Evolutionary conservation across 2,888 invertebrate genomes (phyloP), one percentile per base, ranked within the genome.

Genomic region (Rhingia campestris): DNA sequence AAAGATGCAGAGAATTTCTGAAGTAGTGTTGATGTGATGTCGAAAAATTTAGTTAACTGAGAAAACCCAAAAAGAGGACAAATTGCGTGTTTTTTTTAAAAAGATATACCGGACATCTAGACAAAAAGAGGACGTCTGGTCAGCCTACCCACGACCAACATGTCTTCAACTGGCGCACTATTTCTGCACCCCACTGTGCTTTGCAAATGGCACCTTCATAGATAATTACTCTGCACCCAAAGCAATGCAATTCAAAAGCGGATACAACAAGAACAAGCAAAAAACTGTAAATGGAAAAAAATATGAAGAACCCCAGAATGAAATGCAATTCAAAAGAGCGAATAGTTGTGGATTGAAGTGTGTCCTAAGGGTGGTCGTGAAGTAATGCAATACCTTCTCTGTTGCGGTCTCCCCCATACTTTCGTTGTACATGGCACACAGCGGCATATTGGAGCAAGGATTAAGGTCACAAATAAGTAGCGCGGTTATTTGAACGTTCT

Each of bases 391-490:
- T 84, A 84, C 67, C 72, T 63, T 56, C 14, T 12, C 51, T 47
- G 14, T 39, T 59, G 12, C 12, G n/a, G 53, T 58, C 49, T 56
- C 41, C 61, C 47, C 7, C 51, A 37, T 45, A 12, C 51, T 58
- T 66, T 58, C 32, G 54, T 54, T 45, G 45, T 66, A 69, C n/a
- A n/a, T n/a, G n/a, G n/a, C n/a, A n/a, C n/a, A n/a, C 49, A 59
- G 70, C 22, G 22, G 22, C 70, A 84, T 80, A 84, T 75, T 84
- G 84, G 80, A 75, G 66, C 84, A 84, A 80, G 84, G 84, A 84
- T 84, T 84, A 84, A 84, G 84, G 84, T 84, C 84, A 84, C 39
- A 79, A 84, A 80, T 77, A 80, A 80, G 80, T 84, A 70, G 64
- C 47, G 64, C 47, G 56, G 53, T 75, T 79, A 81, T 80, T 84